phyloP scores from a whole-genome alignment of 2,113 vertebrate species.

The Eurystomus gularis region DNA sequence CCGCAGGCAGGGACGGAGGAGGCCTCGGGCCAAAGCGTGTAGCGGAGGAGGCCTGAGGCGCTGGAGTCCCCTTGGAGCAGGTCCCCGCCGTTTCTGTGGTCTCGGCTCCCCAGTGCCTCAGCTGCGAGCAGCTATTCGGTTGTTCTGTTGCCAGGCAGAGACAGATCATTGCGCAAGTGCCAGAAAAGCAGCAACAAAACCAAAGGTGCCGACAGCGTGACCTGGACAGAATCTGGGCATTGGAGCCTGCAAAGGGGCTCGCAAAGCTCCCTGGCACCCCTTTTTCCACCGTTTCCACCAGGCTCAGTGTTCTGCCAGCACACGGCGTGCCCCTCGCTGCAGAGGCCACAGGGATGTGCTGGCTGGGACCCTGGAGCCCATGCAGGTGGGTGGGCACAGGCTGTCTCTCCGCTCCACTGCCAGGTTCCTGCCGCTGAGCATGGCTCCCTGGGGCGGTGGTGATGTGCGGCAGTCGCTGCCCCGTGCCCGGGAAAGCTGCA shows the following conservation, averaged over 20 bases:
- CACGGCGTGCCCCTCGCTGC: not conserved
- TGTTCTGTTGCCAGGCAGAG: not conserved
- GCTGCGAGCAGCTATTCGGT: not conserved
- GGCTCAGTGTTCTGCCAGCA: not conserved
- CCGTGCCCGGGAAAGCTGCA: too few relatives aligned
- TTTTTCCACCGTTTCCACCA: not conserved
- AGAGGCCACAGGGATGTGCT: not conserved
- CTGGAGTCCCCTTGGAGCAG: not conserved
- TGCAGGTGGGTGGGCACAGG: not conserved
- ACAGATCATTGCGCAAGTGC: not conserved
- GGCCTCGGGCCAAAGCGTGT: not conserved
- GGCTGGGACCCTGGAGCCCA: not conserved
- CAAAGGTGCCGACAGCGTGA: not conserved
- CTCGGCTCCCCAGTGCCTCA: not conserved
- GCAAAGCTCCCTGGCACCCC: not conserved
- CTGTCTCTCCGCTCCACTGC: rapidly evolving
- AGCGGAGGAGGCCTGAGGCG: not conserved
- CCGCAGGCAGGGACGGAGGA: not conserved
- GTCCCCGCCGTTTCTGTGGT: not conserved
- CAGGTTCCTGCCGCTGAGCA: not conserved
- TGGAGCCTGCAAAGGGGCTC: not conserved
- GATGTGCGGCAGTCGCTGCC: too few relatives aligned
- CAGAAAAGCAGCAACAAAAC: not conserved
- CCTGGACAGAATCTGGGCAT: not conserved
- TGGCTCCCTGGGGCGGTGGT: rapidly evolving